A percentile compares a stretch with the other conserved stretches of the same genome.
Conservation (phyloP, 2,113 vertebrate genomes). For the Oryzias woworae region DNA sequence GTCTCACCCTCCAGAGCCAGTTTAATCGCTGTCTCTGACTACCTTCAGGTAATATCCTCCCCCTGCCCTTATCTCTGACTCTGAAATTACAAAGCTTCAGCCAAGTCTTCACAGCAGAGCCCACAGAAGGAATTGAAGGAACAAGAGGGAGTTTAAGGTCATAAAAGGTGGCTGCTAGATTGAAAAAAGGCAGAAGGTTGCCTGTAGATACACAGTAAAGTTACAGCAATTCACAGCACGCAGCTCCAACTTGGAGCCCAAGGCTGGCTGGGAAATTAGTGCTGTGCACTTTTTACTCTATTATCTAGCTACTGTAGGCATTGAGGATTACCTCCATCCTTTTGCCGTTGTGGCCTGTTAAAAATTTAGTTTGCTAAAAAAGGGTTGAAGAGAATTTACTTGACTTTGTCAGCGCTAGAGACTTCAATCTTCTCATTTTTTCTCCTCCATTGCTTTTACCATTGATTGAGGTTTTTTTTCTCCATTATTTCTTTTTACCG, state of each 20-base stretch:
- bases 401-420: conserved; percentile 24
- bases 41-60: conserved; percentile 62
- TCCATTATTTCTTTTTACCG: conserved; percentile 19
- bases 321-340: neutral
- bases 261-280: conserved; percentile 40
- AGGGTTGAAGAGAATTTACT: conserved; percentile 39
- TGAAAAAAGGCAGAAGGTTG: conserved; percentile 16
- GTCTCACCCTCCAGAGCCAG: conserved; percentile 62
- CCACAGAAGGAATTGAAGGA: conserved; percentile 18
- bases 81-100: conserved; percentile 54
- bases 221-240: conserved; percentile 10
- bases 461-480: conserved; percentile 14
- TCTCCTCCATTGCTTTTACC: neutral
- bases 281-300: conserved; percentile 33
- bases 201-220: conserved; percentile 39
- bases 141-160: conserved; percentile 42
- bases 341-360: conserved; percentile 38
- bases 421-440: conserved; percentile 9
- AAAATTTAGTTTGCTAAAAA: conserved; percentile 48
- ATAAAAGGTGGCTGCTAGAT: conserved; percentile 32
- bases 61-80: conserved; percentile 59
- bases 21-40: conserved; percentile 66
- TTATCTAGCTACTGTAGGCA: conserved; percentile 8
- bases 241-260: conserved; percentile 15
- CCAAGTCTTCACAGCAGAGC: conserved; percentile 34